Evolutionary conservation across 2,113 vertebrate genomes (phyloP).

Genomic region (Labeo rohita): DNA sequence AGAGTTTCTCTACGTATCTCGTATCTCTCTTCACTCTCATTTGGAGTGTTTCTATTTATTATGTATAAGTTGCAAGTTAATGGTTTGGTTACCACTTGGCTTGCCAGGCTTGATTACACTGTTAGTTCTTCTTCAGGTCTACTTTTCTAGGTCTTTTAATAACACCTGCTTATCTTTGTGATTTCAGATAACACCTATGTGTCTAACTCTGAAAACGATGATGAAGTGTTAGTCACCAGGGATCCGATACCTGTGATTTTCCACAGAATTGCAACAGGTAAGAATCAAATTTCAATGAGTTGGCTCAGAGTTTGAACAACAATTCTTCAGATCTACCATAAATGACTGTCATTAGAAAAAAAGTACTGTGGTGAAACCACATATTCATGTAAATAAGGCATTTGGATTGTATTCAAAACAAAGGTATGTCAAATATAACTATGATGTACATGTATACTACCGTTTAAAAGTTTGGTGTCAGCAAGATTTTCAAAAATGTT

Average conservation of each 20-base stretch:
- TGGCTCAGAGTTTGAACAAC: background rate
- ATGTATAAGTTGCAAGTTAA: background rate
- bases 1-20: background rate
- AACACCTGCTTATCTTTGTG: slow-evolving; percentile 42
- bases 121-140: background rate
- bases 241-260: slow-evolving; percentile 91
- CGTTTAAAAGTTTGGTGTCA: background rate
- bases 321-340: background rate
- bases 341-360: background rate
- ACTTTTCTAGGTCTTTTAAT: background rate
- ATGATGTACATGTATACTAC: background rate
- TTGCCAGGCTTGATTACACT: background rate
- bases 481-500: background rate
- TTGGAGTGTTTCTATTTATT: slow-evolving; percentile 21
- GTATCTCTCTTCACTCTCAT: background rate
- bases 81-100: background rate
- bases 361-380: background rate
- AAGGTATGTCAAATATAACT: background rate
- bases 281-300: slow-evolving; percentile 30
- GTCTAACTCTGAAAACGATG: slow-evolving; percentile 89
- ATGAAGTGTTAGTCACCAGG: slow-evolving; percentile 89
- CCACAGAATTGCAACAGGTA: slow-evolving; percentile 88
- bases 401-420: background rate
- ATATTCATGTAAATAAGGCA: background rate
- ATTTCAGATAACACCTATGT: slow-evolving; percentile 87